These are phyloP conservation scores for Hybognathus amarus DNA, from an alignment of 2,797 vertebrate genomes.

Conservation along the genomic window DNA sequence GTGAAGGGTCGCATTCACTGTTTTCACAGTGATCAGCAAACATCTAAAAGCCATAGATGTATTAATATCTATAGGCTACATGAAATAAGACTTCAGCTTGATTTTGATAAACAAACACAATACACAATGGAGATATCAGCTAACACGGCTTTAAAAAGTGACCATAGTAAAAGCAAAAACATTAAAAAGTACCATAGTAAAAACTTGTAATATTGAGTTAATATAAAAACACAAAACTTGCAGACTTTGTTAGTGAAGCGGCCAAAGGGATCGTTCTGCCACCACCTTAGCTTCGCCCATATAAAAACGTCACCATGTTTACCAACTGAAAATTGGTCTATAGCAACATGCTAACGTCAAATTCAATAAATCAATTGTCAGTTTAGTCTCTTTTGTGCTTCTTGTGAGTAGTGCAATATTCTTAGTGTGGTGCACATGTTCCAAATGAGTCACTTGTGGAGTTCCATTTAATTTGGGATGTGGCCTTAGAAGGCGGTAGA, in stretches of 20 bases:
- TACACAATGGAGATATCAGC: not conserved
- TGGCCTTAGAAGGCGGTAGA: not conserved
- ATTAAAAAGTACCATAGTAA: not conserved
- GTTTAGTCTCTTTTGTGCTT: not conserved
- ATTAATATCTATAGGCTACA: not conserved
- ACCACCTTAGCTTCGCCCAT: too few species aligned
- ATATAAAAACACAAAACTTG: conserved; percentile 1
- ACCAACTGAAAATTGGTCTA: too few species aligned
- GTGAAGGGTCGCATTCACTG: not conserved
- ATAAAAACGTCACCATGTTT: too few species aligned
- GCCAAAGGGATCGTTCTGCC: too few species aligned
- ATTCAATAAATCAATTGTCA: not conserved
- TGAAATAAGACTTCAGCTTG: not conserved
- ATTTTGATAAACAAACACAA: not conserved
- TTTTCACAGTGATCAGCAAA: not conserved
- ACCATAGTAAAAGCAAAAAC: too few species aligned
- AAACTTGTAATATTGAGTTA: not conserved
- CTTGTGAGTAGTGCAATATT: not conserved
- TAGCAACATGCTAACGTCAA: not conserved
- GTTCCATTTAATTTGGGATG: not conserved
- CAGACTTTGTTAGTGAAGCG: too few species aligned
- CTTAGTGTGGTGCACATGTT: not conserved
- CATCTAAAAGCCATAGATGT: not conserved
- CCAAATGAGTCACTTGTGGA: conserved; percentile 1
- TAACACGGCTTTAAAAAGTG: too few species aligned